phyloP scores from a whole-genome alignment of 1,140 invertebrate genomes.

The Drosophila kohkoa region DNA sequence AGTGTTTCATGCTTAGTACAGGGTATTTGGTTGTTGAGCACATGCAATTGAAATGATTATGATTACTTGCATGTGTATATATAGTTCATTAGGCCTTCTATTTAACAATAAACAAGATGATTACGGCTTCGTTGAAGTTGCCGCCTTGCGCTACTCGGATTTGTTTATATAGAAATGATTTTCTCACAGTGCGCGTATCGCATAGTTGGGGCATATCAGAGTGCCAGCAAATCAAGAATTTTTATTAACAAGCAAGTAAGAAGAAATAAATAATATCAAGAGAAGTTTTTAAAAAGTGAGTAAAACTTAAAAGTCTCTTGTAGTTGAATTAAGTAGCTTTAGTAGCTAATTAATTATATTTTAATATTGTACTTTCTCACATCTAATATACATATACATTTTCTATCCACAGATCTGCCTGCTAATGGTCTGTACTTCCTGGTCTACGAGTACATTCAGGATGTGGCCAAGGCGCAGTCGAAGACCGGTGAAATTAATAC shows the following conservation, averaged over 20 bases:
- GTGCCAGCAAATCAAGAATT: slow-evolving; percentile 13
- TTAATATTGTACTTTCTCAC: too few relatives aligned
- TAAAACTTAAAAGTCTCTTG: slow-evolving; percentile 3
- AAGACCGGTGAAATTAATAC: slow-evolving; percentile 84
- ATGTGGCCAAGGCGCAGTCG: slow-evolving; percentile 85
- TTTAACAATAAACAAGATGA: slow-evolving; percentile 34
- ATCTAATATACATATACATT: background rate
- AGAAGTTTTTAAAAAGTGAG: slow-evolving; percentile 37
- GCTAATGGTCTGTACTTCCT: slow-evolving; percentile 98
- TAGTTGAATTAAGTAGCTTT: slow-evolving; percentile 5
- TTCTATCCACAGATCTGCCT: slow-evolving; percentile 54
- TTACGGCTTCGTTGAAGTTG: slow-evolving; percentile 37
- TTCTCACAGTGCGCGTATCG: slow-evolving; percentile 20
- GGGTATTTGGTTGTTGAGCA: background rate
- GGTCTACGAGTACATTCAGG: slow-evolving; percentile 96
- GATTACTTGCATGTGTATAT: slow-evolving; percentile 3
- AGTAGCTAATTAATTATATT: background rate
- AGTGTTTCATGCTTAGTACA: background rate
- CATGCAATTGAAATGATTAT: background rate
- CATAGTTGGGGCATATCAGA: slow-evolving; percentile 1
- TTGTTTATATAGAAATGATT: slow-evolving; percentile 6
- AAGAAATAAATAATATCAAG: background rate
- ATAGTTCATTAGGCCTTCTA: slow-evolving; percentile 36
- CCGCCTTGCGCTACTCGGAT: background rate
- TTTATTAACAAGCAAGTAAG: slow-evolving; percentile 1